Percentiles rank a stretch among this genome's conserved stretches.
Evolutionary conservation across 2,113 vertebrate genomes (phyloP).

Genomic region (Zosterops japonicus): DNA sequence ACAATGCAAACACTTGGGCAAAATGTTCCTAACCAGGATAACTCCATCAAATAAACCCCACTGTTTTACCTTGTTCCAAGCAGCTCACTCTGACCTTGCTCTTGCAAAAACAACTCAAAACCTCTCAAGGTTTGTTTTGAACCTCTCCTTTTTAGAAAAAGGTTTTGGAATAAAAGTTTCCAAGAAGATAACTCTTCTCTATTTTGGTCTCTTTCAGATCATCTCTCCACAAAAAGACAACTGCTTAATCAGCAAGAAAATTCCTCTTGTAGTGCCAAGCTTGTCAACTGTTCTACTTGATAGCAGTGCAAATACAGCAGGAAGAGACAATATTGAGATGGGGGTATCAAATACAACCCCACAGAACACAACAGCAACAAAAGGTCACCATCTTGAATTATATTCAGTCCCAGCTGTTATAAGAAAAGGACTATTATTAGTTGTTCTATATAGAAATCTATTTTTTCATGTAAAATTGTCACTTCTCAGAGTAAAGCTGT

Average conservation of each 20-base stretch:
- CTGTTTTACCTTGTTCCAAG: background rate
- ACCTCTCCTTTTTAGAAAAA: background rate
- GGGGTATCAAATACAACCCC: background rate
- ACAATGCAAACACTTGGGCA: background rate
- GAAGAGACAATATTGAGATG: background rate
- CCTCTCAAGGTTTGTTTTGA: background rate
- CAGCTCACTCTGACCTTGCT: background rate
- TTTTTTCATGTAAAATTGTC: background rate
- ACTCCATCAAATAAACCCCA: background rate
- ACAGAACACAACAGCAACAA: background rate
- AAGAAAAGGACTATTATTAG: background rate
- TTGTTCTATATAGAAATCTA: background rate
- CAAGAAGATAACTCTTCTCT: background rate
- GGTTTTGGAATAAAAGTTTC: background rate
- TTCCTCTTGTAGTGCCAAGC: background rate
- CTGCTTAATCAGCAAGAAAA: background rate
- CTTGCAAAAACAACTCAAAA: background rate
- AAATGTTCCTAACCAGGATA: background rate
- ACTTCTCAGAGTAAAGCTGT: background rate
- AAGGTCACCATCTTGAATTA: background rate
- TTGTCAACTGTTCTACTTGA: background rate
- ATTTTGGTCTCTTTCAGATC: conserved; percentile 24
- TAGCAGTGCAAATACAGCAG: background rate
- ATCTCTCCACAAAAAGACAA: background rate
- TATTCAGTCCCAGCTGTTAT: background rate